These are phyloP conservation scores for Lepus timidus DNA, from an alignment of 2,113 vertebrate species.

Conservation along the genomic window DNA sequence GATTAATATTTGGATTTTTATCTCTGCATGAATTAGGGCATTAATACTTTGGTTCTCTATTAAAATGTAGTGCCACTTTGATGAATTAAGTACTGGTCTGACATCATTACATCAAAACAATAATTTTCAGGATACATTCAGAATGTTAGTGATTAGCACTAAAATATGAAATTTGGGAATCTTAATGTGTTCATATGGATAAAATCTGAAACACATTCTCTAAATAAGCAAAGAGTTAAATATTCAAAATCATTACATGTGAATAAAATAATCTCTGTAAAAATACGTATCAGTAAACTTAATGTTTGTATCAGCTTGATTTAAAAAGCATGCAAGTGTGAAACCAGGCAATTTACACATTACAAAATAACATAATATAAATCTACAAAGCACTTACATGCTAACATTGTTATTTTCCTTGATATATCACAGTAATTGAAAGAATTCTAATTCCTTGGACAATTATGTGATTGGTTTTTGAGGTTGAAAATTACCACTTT, in stretches of 20 bases:
- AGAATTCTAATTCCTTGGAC: not conserved
- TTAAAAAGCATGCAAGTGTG: not conserved
- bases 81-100: conserved; percentile 45
- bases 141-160: not conserved
- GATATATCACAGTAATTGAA: not conserved
- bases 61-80: conserved; percentile 65
- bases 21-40: conserved; percentile 13
- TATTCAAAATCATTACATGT: conserved; percentile 4
- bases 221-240: not conserved
- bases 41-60: not conserved
- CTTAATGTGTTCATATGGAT: not conserved
- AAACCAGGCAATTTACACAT: not conserved
- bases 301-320: not conserved
- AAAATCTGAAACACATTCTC: not conserved
- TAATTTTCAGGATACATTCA: conserved; percentile 5
- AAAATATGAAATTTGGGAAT: conserved; percentile 15
- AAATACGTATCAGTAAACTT: not conserved
- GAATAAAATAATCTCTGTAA: not conserved
- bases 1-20: conserved; percentile 51
- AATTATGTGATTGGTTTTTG: not conserved
- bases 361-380: not conserved
- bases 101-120: conserved; percentile 59
- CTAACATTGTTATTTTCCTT: not conserved
- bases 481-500: not conserved
- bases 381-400: not conserved